These are phyloP conservation scores for Doris montereyensis DNA, from an alignment of 2,888 invertebrate genomes.

Conservation along the genomic window DNA sequence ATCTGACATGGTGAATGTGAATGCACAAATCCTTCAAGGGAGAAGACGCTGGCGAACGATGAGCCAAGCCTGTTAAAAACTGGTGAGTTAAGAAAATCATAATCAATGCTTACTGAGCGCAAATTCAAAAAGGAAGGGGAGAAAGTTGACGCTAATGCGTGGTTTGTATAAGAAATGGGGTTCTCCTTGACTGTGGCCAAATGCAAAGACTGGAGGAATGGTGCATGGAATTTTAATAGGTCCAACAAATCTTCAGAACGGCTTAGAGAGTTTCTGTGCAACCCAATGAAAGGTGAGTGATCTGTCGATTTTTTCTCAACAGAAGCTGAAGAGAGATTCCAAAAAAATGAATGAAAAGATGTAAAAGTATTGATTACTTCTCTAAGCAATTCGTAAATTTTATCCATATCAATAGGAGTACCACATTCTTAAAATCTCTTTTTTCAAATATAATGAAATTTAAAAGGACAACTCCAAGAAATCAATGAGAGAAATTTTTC, in stretches of 20 bases:
- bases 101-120: conserved; percentile 77
- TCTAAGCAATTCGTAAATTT: too few relatives aligned
- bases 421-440: too few relatives aligned
- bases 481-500: too few relatives aligned
- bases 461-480: too few relatives aligned
- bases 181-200: conserved; percentile 83
- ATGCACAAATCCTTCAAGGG: conserved; percentile 76
- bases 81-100: conserved; percentile 68
- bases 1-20: conserved; percentile 81
- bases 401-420: too few relatives aligned
- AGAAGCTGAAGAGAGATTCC: conserved; percentile 54
- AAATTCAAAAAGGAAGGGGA: conserved; percentile 78
- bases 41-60: conserved; percentile 50
- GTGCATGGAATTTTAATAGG: conserved; percentile 75
- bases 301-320: conserved; percentile 73
- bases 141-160: conserved; percentile 76
- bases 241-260: conserved; percentile 73
- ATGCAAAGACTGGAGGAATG: conserved; percentile 78
- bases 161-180: conserved; percentile 79
- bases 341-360: too few relatives aligned
- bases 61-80: conserved; percentile 60
- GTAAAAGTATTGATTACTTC: too few relatives aligned
- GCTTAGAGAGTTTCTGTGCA: conserved; percentile 76
- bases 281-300: conserved; percentile 76
- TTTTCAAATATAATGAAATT: too few relatives aligned